Conservation (phyloP, 2,113 vertebrate species). For the Myotis yumanensis region DNA sequence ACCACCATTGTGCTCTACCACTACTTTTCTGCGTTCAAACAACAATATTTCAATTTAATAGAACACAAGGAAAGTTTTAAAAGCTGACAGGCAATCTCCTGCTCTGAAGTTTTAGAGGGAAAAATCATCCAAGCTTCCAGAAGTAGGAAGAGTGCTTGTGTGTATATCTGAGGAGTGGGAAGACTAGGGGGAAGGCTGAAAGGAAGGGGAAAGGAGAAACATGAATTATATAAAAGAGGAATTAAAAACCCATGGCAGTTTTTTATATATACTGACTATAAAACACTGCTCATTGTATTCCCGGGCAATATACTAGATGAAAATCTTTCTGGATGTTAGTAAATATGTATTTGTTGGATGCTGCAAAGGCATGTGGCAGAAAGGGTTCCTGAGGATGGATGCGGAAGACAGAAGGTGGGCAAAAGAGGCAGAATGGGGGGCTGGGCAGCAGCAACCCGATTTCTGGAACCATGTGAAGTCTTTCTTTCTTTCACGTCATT, state of each 20-base stretch:
- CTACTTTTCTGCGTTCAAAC: conserved; percentile 87
- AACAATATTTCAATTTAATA: conserved; percentile 88
- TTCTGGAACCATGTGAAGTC: background rate
- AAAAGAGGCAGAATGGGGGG: background rate
- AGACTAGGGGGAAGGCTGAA: background rate
- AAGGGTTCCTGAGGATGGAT: background rate
- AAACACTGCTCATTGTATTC: conserved; percentile 73
- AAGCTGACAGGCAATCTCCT: conserved; percentile 82
- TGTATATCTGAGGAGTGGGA: background rate
- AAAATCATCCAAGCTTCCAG: background rate
- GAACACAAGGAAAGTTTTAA: conserved; percentile 84
- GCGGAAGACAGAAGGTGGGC: background rate
- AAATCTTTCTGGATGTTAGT: conserved; percentile 64
- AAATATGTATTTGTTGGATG: conserved; percentile 66
- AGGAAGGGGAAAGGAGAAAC: background rate
- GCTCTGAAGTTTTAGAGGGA: conserved; percentile 82
- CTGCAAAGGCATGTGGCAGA: conserved; percentile 56
- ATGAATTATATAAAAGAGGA: background rate
- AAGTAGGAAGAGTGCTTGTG: background rate
- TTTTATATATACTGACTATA: conserved; percentile 62
- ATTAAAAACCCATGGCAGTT: conserved; percentile 62
- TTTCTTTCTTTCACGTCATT: background rate
- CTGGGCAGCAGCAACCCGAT: background rate
- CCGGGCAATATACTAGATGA: conserved; percentile 58
- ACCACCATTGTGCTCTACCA: conserved; percentile 76